Evolutionary conservation across 1,140 invertebrate species (phyloP).

Genomic region (Drosophila lacteicornis): DNA sequence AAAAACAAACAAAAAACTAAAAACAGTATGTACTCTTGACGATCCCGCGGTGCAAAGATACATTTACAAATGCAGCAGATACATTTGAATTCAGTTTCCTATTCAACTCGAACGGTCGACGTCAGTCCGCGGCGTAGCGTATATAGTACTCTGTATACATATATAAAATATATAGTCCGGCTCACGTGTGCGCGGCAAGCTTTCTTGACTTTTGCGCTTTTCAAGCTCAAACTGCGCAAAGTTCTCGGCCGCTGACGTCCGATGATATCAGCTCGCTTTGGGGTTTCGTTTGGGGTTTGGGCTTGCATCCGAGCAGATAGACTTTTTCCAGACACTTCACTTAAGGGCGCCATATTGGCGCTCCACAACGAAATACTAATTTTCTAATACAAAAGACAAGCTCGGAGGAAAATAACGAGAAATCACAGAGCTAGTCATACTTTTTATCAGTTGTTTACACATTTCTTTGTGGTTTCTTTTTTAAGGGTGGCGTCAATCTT

Average conservation of each 20-base stretch:
- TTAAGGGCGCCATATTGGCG: conserved; percentile 2
- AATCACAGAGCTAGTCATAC: conserved; percentile 19
- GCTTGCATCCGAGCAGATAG: conserved; percentile 13
- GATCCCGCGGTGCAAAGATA: conserved; percentile 27
- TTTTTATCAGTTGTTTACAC: conserved; percentile 34
- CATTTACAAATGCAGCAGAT: conserved; percentile 10
- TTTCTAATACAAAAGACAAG: conserved; percentile 17
- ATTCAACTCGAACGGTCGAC: conserved; percentile 23
- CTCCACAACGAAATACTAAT: conserved; percentile 5
- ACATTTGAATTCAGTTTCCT: conserved; percentile 30
- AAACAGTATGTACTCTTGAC: neutral
- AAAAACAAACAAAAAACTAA: neutral
- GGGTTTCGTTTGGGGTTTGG: neutral
- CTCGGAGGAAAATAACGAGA: neutral
- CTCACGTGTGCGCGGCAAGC: conserved; percentile 67
- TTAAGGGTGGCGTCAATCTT: conserved; percentile 7
- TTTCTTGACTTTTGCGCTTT: conserved; percentile 54
- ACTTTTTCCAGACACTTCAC: conserved; percentile 28
- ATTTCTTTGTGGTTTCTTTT: neutral
- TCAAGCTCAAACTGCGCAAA: conserved; percentile 52
- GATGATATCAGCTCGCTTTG: conserved; percentile 45
- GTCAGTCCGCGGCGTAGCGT: conserved; percentile 9
- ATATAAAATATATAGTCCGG: conserved; percentile 16
- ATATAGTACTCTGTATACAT: conserved; percentile 5
- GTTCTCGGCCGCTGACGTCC: conserved; percentile 43